These are phyloP conservation scores for Phytoseiulus persimilis DNA, from an alignment of 2,888 invertebrate genomes.

Conservation along the genomic window DNA sequence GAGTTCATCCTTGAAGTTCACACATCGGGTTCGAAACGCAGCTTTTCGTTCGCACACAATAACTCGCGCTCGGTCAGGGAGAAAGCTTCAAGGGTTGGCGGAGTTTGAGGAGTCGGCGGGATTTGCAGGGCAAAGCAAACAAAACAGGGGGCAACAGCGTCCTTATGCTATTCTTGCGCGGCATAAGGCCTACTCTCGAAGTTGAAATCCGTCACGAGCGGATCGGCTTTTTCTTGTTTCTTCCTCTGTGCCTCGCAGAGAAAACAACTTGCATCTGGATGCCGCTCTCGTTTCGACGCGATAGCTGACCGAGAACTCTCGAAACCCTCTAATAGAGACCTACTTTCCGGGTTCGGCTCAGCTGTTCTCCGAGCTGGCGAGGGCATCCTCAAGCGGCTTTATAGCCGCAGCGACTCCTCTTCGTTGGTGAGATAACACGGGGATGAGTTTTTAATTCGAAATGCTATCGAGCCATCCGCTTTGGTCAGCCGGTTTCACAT, in stretches of 20 bases:
- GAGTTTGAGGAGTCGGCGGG: neutral
- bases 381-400: neutral
- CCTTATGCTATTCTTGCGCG: neutral
- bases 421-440: neutral
- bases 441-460: neutral
- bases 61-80: neutral
- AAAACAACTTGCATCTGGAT: neutral
- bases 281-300: neutral
- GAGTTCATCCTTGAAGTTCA: neutral
- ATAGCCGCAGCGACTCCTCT: neutral
- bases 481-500: neutral
- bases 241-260: neutral
- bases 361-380: neutral
- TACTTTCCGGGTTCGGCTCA: neutral
- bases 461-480: neutral
- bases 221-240: neutral
- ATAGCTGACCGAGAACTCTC: neutral
- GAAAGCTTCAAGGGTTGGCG: neutral
- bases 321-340: neutral
- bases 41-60: neutral
- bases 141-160: neutral
- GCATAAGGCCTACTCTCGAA: neutral
- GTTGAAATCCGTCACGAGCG: slow-evolving; percentile 5
- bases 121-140: neutral
- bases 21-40: neutral